These are phyloP conservation scores for Bembecia ichneumoniformis DNA, from an alignment of 2,888 invertebrate species.

Conservation along the genomic window DNA sequence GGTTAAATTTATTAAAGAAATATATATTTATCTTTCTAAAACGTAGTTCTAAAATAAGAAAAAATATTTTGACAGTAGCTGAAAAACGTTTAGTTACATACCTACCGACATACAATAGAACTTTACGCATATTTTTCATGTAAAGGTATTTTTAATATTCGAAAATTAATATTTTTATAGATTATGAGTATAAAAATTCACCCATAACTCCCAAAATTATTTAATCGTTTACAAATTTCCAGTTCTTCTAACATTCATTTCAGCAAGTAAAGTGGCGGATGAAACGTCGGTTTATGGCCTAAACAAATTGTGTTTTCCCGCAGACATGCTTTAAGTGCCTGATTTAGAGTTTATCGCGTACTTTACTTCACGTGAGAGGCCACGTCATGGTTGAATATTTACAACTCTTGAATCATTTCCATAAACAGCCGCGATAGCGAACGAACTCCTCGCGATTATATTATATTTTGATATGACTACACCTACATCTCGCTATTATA, in stretches of 20 bases:
- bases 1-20: too few species aligned
- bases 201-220: not conserved
- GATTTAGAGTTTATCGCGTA: not conserved
- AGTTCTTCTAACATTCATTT: not conserved
- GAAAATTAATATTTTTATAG: too few species aligned
- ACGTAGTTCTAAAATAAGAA: too few species aligned
- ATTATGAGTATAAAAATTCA: not conserved
- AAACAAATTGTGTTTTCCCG: conserved; percentile 20
- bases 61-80: too few species aligned
- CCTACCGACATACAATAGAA: too few species aligned
- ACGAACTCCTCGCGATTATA: not conserved
- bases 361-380: not conserved
- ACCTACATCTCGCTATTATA: not conserved
- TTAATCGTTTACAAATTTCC: not conserved
- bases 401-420: too few species aligned
- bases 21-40: too few species aligned
- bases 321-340: not conserved
- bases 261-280: conserved; percentile 8
- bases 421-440: too few species aligned
- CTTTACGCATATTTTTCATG: too few species aligned
- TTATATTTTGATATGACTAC: not conserved
- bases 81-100: too few species aligned
- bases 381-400: too few species aligned
- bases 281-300: conserved; percentile 10
- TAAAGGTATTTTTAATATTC: too few species aligned